These are phyloP conservation scores for Siphlonurus alternatus DNA, from an alignment of 2,888 invertebrate genomes.

Conservation along the genomic window DNA sequence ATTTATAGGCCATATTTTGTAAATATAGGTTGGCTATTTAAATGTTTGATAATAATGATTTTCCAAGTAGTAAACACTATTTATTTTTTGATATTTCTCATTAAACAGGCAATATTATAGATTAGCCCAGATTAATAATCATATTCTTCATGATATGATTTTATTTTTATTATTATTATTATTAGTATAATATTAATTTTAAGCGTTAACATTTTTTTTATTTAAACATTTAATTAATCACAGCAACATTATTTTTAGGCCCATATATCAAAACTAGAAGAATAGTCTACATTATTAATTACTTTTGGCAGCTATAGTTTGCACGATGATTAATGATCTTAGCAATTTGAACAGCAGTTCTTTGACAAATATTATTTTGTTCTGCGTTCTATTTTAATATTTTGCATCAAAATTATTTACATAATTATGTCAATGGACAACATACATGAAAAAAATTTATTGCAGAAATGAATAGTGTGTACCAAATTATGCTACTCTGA, in stretches of 20 bases:
- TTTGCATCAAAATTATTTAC: too few relatives aligned
- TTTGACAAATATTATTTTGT: too few relatives aligned
- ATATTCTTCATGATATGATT: too few relatives aligned
- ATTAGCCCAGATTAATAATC: neutral
- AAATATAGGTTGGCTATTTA: neutral
- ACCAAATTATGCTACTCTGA: too few relatives aligned
- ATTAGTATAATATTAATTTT: too few relatives aligned
- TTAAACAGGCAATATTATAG: neutral
- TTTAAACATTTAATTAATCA: neutral
- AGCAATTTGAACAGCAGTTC: too few relatives aligned
- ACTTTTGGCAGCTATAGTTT: neutral
- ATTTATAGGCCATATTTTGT: neutral
- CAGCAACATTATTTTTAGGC: neutral
- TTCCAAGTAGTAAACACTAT: neutral
- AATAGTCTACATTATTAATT: neutral
- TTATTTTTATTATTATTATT: too few relatives aligned
- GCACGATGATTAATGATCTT: neutral
- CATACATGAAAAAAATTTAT: too few relatives aligned
- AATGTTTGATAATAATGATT: neutral
- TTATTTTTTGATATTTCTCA: neutral
- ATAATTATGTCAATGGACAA: too few relatives aligned
- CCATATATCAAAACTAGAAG: neutral
- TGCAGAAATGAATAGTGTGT: too few relatives aligned
- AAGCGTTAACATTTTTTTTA: neutral
- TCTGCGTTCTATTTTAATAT: too few relatives aligned